Conservation (phyloP, 1,140 invertebrate genomes). For the Gyrodactylus bullatarudis region DNA sequence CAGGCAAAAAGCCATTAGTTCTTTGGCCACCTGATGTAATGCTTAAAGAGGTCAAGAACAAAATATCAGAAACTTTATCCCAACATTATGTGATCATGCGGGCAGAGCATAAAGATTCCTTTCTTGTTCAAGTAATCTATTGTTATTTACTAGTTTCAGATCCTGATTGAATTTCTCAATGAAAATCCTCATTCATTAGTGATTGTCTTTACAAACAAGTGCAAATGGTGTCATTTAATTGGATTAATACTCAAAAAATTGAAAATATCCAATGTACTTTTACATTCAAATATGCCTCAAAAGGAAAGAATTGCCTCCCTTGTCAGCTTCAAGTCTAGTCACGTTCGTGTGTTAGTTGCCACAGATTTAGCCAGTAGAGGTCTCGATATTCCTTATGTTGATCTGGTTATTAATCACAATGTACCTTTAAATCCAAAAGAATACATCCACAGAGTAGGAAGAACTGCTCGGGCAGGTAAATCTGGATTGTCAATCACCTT, state of each 20-base stretch:
- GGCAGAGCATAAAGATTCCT: conserved; percentile 56
- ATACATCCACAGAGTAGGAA: conserved; percentile 20
- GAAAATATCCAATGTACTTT: background rate
- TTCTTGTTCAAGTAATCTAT: too few species aligned
- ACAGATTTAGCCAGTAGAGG: conserved; percentile 21
- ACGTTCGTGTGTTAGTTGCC: conserved; percentile 17
- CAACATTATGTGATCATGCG: conserved; percentile 63
- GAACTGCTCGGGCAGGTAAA: conserved; percentile 20
- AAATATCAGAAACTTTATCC: conserved; percentile 31
- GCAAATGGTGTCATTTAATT: conserved; percentile 30
- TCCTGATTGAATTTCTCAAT: conserved; percentile 38
- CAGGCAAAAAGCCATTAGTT: background rate
- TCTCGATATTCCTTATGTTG: conserved; percentile 20
- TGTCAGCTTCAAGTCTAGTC: conserved; percentile 19
- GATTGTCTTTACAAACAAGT: conserved; percentile 67
- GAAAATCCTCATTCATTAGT: conserved; percentile 38
- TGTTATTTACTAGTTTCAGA: too few species aligned
- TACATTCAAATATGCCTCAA: conserved; percentile 23
- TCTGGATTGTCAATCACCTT: conserved; percentile 38
- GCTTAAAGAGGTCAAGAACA: background rate
- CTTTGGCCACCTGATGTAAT: background rate
- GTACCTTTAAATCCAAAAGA: conserved; percentile 19
- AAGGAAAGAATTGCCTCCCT: conserved; percentile 15
- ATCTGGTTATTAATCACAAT: conserved; percentile 22
- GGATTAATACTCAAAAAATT: conserved; percentile 2